phyloP scores from a whole-genome alignment of 2,888 invertebrate species.

The Drosophila pullipes region DNA sequence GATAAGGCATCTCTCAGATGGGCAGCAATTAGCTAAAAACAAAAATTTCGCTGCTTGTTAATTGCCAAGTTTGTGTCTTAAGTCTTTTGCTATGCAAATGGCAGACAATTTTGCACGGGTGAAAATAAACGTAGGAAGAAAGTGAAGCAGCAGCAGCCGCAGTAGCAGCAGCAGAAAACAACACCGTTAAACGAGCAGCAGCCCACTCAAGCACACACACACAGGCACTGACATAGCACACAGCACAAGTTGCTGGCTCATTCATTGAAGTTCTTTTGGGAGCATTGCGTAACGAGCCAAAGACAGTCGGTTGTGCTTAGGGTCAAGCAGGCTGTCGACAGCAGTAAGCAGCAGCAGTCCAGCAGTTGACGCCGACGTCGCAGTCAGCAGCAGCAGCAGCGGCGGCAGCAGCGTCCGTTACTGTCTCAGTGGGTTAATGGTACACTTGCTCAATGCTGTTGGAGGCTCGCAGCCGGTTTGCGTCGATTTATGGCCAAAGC shows the following conservation, averaged over 20 bases:
- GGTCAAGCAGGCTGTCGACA: conserved; percentile 39
- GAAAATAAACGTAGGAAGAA: conserved; percentile 61
- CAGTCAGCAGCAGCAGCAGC: conserved; percentile 20
- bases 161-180: conserved; percentile 29
- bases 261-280: conserved; percentile 64
- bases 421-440: conserved; percentile 86
- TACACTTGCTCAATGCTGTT: conserved; percentile 80
- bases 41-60: conserved; percentile 70
- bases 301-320: conserved; percentile 46
- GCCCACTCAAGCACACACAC: conserved; percentile 30
- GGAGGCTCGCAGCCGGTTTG: conserved; percentile 46
- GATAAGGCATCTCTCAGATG: conserved; percentile 45
- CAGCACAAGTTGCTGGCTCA: conserved; percentile 27
- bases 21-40: conserved; percentile 52
- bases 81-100: conserved; percentile 63
- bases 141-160: conserved; percentile 54
- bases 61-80: conserved; percentile 67
- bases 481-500: conserved; percentile 69
- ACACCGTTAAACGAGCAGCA: conserved; percentile 52
- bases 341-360: conserved; percentile 10
- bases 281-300: conserved; percentile 61
- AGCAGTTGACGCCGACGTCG: not conserved
- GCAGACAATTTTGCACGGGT: conserved; percentile 52
- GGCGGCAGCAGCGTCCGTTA: conserved; percentile 56
- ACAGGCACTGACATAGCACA: not conserved